Conservation (phyloP, 2,113 vertebrate genomes). For the Meriones unguiculatus region DNA sequence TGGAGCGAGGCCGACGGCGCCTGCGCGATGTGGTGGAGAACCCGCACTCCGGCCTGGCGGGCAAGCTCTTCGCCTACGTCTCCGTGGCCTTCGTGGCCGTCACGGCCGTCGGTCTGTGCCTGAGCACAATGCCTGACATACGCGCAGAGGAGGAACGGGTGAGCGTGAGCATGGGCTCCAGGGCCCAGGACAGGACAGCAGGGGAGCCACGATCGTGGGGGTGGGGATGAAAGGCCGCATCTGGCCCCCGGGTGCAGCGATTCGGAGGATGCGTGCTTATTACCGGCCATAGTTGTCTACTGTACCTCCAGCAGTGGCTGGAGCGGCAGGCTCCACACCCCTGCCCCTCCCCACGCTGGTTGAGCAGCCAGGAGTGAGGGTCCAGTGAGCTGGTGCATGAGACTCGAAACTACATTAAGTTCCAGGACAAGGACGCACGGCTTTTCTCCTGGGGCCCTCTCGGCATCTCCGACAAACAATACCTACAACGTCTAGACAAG, state of each 20-base stretch:
- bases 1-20: conserved; percentile 88
- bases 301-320: not conserved
- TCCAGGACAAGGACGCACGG: not conserved
- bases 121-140: conserved; percentile 98
- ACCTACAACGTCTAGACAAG: not conserved
- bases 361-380: not conserved
- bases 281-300: too few relatives aligned
- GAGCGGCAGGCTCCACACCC: not conserved
- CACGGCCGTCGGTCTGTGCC: conserved; percentile 96
- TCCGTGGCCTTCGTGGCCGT: conserved; percentile 96
- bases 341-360: too few relatives aligned
- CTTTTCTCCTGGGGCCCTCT: not conserved
- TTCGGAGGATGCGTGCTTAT: not conserved
- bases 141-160: conserved; percentile 97
- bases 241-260: too few relatives aligned
- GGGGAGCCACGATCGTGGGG: not conserved
- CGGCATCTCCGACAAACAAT: rapidly evolving
- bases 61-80: conserved; percentile 97
- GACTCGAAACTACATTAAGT: not conserved
- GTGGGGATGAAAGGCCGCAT: not conserved
- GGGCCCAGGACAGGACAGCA: not conserved
- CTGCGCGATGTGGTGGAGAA: conserved; percentile 97
- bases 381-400: not conserved
- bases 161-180: conserved; percentile 88
- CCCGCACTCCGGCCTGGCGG: conserved; percentile 95